These are phyloP conservation scores for Sebastes hubbsi DNA, from an alignment of 2,797 vertebrate species.

Conservation along the genomic window DNA sequence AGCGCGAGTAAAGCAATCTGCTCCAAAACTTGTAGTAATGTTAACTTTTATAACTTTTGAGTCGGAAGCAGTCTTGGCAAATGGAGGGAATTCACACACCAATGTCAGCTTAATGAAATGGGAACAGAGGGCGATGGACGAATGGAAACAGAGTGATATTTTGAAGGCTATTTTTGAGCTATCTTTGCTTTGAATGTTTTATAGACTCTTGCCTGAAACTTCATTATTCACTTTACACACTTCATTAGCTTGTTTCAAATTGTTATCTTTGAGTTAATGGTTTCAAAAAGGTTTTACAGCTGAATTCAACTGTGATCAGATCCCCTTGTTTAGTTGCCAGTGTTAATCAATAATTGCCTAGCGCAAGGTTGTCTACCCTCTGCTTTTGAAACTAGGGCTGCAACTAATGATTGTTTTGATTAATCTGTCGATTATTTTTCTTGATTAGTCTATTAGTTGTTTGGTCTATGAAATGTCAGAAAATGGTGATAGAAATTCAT, in stretches of 20 bases:
- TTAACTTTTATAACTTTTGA: background rate
- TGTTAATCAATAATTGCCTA: background rate
- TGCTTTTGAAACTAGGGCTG: background rate
- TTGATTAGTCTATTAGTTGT: too few relatives aligned
- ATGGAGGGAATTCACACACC: background rate
- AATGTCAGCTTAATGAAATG: background rate
- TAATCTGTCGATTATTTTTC: too few relatives aligned
- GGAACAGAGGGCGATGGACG: background rate
- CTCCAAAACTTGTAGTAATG: background rate
- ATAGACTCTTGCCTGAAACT: background rate
- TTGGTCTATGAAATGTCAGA: too few relatives aligned
- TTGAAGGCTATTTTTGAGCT: background rate
- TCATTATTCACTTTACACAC: conserved; percentile 1
- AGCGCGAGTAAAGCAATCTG: background rate
- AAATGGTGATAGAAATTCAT: too few relatives aligned
- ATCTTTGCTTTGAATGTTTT: background rate
- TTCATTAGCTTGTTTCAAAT: background rate
- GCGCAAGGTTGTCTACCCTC: background rate
- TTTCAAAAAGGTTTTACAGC: background rate
- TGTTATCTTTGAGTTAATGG: background rate
- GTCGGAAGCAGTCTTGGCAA: background rate
- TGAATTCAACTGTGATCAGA: background rate
- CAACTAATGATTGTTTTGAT: too few relatives aligned
- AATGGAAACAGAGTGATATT: background rate
- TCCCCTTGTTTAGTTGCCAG: background rate